Base-by-base conservation (phyloP, 1,140 invertebrate genomes). In the Xylocopa sonorina region DNA sequence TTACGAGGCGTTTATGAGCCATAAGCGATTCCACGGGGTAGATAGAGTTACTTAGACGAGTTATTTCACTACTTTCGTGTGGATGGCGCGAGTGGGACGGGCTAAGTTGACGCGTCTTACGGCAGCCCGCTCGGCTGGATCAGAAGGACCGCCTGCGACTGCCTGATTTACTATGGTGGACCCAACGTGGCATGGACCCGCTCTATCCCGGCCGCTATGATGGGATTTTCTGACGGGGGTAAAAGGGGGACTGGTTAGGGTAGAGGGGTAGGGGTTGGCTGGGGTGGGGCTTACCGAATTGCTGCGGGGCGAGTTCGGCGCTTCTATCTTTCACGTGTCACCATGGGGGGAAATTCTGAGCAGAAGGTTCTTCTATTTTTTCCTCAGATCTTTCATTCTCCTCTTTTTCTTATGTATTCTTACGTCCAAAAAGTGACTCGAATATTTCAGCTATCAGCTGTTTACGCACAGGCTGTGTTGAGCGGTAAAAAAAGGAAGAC, bases 1-100 rank as follows among this genome's bases (percentile, higher is more conserved):
- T 91, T 92, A 93, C 90, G 90, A 92, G 90, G 87, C 90, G 90
- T 92, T 92, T 92, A 92, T 92, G 90, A 92, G 88, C 90, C 90
- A 92, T 91, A 88, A 91, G 90, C 89, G 89, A 91, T 91, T 89
- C 87, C 81, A 83, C 77, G 83, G 78, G 88, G 78, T 87, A 89
- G 89, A 92, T 88, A 89, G 88, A 90, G 89, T 90, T 88, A 90
- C 87, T 90, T 88, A 88, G 84, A 87, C 51, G 87, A 92, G 89
- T 91, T 90, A 90, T 91, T 92, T 89, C 89, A 88, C 89, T 83
- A 91, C 86, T 90, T 89, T 89, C 71, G 87, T 58, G 60, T 21
- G 78, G 66, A 78, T 75, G 72, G 74, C 75, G 72, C 57, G 80
- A 66, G 78, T 79, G 69, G 73, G 85, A 71, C 50, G 79, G 83